Percentiles rank a stretch among this genome's conserved stretches.
Conservation (phyloP, 2,113 vertebrate species). For the Benitochromis conjunctus region DNA sequence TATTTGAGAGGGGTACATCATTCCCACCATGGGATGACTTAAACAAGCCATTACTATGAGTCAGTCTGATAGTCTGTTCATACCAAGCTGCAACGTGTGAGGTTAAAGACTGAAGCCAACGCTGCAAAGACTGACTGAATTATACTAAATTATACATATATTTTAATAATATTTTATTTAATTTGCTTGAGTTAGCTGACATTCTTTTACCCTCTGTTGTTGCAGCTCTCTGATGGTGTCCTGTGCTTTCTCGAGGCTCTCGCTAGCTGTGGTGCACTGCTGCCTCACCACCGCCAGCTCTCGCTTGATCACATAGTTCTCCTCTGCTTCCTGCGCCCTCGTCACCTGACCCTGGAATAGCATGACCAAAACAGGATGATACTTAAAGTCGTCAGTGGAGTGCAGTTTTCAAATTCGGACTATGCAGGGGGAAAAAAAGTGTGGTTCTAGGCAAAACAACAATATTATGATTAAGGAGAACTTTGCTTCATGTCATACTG, state of each 20-base stretch:
- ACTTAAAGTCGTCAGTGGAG: neutral
- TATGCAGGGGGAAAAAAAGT: neutral
- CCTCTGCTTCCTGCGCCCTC: constrained; percentile 89
- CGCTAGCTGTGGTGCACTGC: constrained; percentile 80
- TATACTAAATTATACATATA: too few relatives aligned
- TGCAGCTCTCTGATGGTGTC: constrained; percentile 86
- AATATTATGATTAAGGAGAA: neutral
- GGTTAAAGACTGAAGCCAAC: neutral
- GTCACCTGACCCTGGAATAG: constrained; percentile 88
- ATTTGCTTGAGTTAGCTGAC: neutral
- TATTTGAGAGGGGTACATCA: neutral
- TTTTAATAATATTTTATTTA: too few relatives aligned
- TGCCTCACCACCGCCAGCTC: constrained; percentile 88
- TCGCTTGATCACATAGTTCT: constrained; percentile 92
- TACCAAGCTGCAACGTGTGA: neutral
- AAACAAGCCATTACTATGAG: neutral
- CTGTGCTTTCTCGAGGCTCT: constrained; percentile 86
- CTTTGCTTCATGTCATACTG: neutral
- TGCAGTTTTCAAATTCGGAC: neutral
- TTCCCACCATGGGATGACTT: neutral
- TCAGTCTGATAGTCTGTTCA: neutral
- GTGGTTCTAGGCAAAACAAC: neutral
- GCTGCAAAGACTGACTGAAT: neutral
- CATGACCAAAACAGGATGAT: neutral
- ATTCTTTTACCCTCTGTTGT: constrained; percentile 79